Conservation (phyloP, 1,140 invertebrate species). For the Lepidostoma basale region DNA sequence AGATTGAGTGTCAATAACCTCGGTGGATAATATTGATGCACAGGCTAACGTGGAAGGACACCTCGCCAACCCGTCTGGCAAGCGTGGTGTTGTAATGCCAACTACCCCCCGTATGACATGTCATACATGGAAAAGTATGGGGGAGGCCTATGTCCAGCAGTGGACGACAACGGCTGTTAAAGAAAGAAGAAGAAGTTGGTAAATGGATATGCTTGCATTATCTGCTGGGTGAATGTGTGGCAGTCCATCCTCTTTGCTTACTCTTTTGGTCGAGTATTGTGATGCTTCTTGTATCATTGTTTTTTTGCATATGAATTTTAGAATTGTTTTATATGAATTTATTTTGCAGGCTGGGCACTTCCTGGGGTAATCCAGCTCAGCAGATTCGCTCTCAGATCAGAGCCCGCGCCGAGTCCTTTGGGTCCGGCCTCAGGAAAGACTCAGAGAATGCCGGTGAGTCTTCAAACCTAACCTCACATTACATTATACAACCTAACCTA, state of each 20-base stretch:
- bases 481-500: background rate
- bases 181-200: background rate
- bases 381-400: background rate
- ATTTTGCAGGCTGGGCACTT: slow-evolving; percentile 32
- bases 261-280: background rate
- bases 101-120: no score
- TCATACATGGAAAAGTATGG: no score
- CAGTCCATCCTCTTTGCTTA: no score
- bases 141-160: no score
- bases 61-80: no score
- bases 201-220: background rate
- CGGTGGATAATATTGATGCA: no score
- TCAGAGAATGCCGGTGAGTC: background rate
- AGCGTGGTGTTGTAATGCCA: no score
- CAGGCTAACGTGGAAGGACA: no score
- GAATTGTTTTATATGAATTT: background rate
- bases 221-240: no score
- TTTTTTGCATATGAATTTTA: background rate
- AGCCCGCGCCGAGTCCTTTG: slow-evolving; percentile 38
- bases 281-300: background rate
- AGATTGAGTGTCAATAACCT: no score
- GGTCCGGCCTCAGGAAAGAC: slow-evolving; percentile 31
- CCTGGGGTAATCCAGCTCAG: slow-evolving; percentile 29
- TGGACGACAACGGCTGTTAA: no score
- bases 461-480: background rate